Percentiles rank a stretch among this genome's conserved stretches.
phyloP scores from a whole-genome alignment of 2,113 vertebrate genomes.

The Balaeniceps rex region DNA sequence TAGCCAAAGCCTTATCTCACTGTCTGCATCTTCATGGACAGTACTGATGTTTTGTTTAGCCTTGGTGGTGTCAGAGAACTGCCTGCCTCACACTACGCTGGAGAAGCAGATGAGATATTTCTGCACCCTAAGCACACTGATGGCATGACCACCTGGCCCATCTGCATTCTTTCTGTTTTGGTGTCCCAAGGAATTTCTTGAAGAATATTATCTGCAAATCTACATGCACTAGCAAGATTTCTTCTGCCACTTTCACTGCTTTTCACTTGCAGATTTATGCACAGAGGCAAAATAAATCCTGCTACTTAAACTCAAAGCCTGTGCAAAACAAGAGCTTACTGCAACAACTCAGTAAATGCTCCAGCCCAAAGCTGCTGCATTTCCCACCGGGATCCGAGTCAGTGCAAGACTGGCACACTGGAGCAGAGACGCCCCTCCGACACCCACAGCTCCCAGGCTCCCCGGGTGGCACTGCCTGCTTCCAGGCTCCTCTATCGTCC shows the following conservation, averaged over 20 bases:
- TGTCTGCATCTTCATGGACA: neutral
- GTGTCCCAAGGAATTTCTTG: neutral
- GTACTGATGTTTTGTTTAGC: neutral
- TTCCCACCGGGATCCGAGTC: neutral
- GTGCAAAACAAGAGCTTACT: neutral
- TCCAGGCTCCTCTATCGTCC: neutral
- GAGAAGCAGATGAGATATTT: neutral
- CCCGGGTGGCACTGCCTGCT: neutral
- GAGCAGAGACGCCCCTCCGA: fast-evolving
- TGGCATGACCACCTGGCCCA: neutral
- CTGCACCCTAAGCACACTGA: neutral
- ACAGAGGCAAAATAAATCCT: neutral
- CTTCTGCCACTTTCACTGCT: neutral
- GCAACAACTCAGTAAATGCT: neutral
- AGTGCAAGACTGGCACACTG: neutral
- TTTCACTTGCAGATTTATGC: neutral
- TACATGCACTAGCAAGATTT: neutral
- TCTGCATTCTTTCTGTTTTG: neutral
- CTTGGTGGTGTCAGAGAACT: neutral
- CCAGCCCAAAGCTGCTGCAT: neutral
- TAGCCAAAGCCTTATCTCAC: neutral
- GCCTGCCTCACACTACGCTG: neutral
- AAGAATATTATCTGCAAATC: neutral
- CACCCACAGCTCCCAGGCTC: neutral
- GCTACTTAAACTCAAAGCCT: neutral